Evolutionary conservation across 1,140 invertebrate genomes (phyloP).

Genomic region (Melipona quadrifasciata): DNA sequence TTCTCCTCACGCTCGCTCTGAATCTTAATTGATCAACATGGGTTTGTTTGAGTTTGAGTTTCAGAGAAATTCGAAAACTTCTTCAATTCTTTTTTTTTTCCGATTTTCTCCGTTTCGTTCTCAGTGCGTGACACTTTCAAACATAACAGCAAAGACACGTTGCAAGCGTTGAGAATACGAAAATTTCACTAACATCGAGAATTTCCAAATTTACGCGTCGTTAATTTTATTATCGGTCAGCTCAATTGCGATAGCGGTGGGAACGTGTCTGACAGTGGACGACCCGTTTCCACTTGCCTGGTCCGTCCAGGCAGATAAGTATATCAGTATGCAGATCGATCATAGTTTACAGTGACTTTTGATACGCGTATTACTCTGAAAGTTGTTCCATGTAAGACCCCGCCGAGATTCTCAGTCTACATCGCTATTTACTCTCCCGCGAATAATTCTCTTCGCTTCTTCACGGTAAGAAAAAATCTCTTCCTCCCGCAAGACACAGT

Average conservation of each 20-base stretch:
- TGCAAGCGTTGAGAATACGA: too few species aligned
- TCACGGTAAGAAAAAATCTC: too few species aligned
- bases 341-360: slow-evolving; percentile 8
- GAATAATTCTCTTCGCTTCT: background rate
- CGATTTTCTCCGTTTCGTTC: too few species aligned
- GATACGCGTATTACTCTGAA: slow-evolving; percentile 14
- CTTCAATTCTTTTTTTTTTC: too few species aligned
- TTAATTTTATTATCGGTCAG: background rate
- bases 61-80: too few species aligned
- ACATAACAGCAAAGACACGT: too few species aligned
- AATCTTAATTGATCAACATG: too few species aligned
- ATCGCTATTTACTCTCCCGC: background rate
- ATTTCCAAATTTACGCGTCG: background rate
- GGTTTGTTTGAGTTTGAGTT: too few species aligned
- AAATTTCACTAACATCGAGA: too few species aligned
- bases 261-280: slow-evolving; percentile 1
- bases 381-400: slow-evolving; percentile 20
- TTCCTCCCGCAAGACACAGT: too few species aligned
- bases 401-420: slow-evolving; percentile 7
- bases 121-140: too few species aligned
- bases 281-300: slow-evolving; percentile 6
- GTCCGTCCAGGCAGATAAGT: background rate
- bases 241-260: too few species aligned
- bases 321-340: slow-evolving; percentile 7
- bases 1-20: background rate